Conservation (phyloP, 2,888 invertebrate genomes). For the Trissoscelio sp. region DNA sequence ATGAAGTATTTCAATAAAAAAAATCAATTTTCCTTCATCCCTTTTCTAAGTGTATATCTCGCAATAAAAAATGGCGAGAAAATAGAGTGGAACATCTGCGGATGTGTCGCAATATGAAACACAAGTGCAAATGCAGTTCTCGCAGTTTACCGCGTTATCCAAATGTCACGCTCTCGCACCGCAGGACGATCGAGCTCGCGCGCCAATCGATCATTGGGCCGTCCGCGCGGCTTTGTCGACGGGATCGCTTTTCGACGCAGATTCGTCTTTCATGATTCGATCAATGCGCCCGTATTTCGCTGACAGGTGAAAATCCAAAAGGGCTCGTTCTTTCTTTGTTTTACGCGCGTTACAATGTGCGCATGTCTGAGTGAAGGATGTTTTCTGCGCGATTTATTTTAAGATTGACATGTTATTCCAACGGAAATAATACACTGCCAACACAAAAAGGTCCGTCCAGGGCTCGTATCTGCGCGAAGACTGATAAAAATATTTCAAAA, state of each 20-base stretch:
- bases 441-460: slow-evolving; percentile 57
- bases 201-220: slow-evolving; percentile 73
- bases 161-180: slow-evolving; percentile 72
- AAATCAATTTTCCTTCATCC: too few relatives aligned
- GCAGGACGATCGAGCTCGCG: slow-evolving; percentile 68
- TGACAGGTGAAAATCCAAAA: slow-evolving; percentile 68
- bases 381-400: slow-evolving; percentile 68
- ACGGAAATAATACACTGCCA: slow-evolving; percentile 62
- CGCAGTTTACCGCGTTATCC: slow-evolving; percentile 73
- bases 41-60: neutral
- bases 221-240: slow-evolving; percentile 69
- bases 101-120: slow-evolving; percentile 44
- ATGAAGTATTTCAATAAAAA: too few relatives aligned
- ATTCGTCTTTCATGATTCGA: slow-evolving; percentile 66
- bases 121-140: slow-evolving; percentile 58
- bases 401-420: slow-evolving; percentile 69
- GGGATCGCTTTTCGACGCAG: slow-evolving; percentile 66
- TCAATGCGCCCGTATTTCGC: slow-evolving; percentile 68
- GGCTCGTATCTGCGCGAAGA: slow-evolving; percentile 52
- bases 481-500: slow-evolving; percentile 68
- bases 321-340: slow-evolving; percentile 63
- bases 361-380: slow-evolving; percentile 64
- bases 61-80: slow-evolving; percentile 33
- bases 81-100: slow-evolving; percentile 53
- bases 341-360: slow-evolving; percentile 59